These are phyloP conservation scores for Orussus abietinus DNA, from an alignment of 1,140 invertebrate genomes.

Conservation along the genomic window DNA sequence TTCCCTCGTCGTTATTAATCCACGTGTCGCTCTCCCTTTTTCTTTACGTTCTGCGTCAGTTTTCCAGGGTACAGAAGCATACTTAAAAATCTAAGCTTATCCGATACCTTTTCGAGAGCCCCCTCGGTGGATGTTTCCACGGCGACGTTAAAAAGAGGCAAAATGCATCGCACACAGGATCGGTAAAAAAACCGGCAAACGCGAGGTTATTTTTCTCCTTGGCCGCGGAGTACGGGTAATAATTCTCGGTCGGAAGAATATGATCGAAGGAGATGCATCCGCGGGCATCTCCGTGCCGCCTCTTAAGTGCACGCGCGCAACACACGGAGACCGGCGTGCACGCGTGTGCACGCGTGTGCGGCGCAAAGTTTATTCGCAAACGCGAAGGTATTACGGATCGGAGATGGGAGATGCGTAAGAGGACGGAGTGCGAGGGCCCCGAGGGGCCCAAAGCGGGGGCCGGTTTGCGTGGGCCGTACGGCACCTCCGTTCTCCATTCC, in stretches of 20 bases:
- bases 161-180: background rate
- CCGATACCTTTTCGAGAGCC: no score
- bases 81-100: no score
- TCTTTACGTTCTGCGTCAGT: no score
- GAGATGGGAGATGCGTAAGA: conserved; percentile 27
- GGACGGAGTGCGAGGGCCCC: conserved; percentile 10
- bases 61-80: no score
- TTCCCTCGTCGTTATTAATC: no score
- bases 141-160: conserved; percentile 1
- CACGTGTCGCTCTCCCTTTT: no score
- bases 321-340: no score
- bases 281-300: conserved; percentile 24
- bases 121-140: background rate
- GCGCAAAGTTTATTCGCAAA: conserved; percentile 33
- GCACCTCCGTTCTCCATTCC: conserved; percentile 34
- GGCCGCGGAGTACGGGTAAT: no score
- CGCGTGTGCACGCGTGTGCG: conserved; percentile 2
- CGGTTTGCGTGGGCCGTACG: conserved; percentile 37
- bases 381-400: conserved; percentile 33
- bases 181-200: no score
- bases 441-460: conserved; percentile 25
- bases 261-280: conserved; percentile 39
- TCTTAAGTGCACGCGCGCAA: no score
- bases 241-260: conserved; percentile 34
- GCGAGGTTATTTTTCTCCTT: no score